A percentile compares a stretch with the other conserved stretches of the same genome.
phyloP scores from a whole-genome alignment of 2,888 invertebrate species.

The Thereva nobilitata region DNA sequence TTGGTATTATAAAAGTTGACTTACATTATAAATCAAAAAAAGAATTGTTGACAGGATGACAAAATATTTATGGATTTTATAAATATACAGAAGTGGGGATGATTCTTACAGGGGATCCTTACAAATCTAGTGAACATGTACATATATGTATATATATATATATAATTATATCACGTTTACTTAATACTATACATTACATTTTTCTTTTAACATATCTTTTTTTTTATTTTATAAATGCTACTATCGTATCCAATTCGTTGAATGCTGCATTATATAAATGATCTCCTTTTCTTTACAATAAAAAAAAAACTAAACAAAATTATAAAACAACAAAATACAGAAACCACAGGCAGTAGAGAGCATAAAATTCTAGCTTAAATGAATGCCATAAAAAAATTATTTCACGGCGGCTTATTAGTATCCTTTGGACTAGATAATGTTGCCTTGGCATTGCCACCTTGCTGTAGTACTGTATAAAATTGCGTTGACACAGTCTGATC shows the following conservation, averaged over 20 bases:
- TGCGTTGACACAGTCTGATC: slow-evolving; percentile 46
- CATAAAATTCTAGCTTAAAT: no score
- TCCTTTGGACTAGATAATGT: slow-evolving; percentile 49
- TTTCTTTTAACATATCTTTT: neutral
- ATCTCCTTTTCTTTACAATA: slow-evolving; percentile 12
- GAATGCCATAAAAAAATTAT: neutral
- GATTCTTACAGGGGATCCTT: neutral
- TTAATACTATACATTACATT: slow-evolving; percentile 5
- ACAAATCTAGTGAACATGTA: slow-evolving; percentile 12
- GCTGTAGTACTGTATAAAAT: slow-evolving; percentile 46
- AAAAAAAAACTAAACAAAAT: neutral
- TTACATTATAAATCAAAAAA: neutral
- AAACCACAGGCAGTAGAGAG: no score
- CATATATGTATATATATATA: neutral
- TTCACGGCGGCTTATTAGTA: slow-evolving; percentile 50
- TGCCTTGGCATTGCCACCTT: slow-evolving; percentile 46
- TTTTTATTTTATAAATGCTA: slow-evolving; percentile 21
- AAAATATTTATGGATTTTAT: slow-evolving; percentile 33
- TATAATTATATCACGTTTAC: slow-evolving; percentile 33
- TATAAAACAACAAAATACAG: neutral
- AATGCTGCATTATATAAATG: neutral
- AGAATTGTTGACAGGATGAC: slow-evolving; percentile 13
- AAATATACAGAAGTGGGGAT: slow-evolving; percentile 32
- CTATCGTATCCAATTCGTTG: neutral
- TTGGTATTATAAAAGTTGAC: neutral